These are phyloP conservation scores for Philaenus spumarius DNA, from an alignment of 1,140 invertebrate species.

Conservation along the genomic window DNA sequence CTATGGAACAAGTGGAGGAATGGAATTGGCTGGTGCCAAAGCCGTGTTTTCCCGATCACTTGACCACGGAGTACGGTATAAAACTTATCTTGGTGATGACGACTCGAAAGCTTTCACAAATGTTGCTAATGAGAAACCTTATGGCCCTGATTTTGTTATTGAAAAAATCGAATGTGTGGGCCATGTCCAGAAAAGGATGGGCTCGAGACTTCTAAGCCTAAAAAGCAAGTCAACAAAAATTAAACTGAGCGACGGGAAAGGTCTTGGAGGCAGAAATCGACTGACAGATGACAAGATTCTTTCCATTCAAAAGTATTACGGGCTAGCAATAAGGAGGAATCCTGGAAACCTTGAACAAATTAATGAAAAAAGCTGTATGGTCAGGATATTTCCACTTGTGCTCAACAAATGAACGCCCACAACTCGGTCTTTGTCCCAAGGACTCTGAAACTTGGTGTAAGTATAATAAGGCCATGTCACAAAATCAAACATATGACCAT, in stretches of 20 bases:
- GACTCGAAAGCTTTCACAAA: conserved; percentile 21
- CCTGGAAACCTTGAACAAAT: neutral
- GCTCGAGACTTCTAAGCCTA: conserved; percentile 14
- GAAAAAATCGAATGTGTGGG: conserved; percentile 29
- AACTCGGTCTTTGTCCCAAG: conserved; percentile 18
- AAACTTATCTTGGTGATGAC: conserved; percentile 26
- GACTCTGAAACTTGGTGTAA: conserved; percentile 18
- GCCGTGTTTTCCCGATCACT: conserved; percentile 17
- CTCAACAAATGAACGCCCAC: conserved; percentile 16
- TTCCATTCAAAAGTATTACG: conserved; percentile 8
- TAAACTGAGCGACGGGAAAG: too few species aligned
- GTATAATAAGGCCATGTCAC: conserved; percentile 7
- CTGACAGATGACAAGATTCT: conserved; percentile 16
- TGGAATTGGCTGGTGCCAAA: conserved; percentile 23
- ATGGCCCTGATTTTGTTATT: conserved; percentile 24
- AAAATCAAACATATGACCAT: conserved; percentile 10
- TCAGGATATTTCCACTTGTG: conserved; percentile 8
- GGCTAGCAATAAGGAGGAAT: conserved; percentile 10
- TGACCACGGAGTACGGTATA: conserved; percentile 23
- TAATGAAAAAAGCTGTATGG: conserved; percentile 13
- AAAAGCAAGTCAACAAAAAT: conserved; percentile 23
- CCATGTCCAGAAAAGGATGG: conserved; percentile 32
- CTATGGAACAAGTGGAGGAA: conserved; percentile 24
- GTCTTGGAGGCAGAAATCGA: conserved; percentile 15
- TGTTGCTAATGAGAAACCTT: conserved; percentile 19